Evolutionary conservation across 2,113 vertebrate genomes (phyloP), one percentile per base, ranked within the genome.

Genomic region (Psittacus erithacus): DNA sequence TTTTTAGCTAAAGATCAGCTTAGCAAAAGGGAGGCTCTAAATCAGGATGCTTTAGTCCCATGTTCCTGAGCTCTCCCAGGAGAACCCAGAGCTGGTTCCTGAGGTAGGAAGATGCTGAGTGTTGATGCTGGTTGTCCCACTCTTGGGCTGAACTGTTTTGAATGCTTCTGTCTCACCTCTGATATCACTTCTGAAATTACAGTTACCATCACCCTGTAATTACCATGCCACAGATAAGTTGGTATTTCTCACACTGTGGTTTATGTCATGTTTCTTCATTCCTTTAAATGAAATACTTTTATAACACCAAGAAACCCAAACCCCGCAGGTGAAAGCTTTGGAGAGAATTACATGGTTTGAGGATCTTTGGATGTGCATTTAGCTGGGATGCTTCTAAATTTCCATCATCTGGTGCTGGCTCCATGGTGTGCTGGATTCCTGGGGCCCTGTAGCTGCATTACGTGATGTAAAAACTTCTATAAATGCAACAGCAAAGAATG

Each of bases 211-310:
- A 50, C 50, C 18, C 29, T 60, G 38, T 59, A 60, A 49, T 73
- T 82, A 44, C 67, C 0, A 0, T 57, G 39, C 60, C 35, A 33
- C 1, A 0, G 20, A 33, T 78, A 8, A 74, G 11, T 25, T 35
- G 33, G 27, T 35, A 49, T 76, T 82, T 82, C 39, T 64, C 70
- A 31, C 22, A 17, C 60, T 33, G 9, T 31, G 13, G 64, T 69
- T 86, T 75, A 59, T 69, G 50, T 53, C 44, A 17, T 8, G 16
- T 69, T 91, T 59, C 71, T 75, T 33, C 17, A 18, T 63, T 80
- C 13, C 17, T 94, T 83, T 57, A 50, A 49, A 41, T 33, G 35
- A 47, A 71, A 38, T 52, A 44, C 44, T 91, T 88, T 49, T 64
- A 35, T 24, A 74, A 60, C 41, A 52, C 31, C 19, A 33, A 47